These are phyloP conservation scores for Acromyrmex heyeri DNA, from an alignment of 1,140 invertebrate genomes.

Conservation along the genomic window DNA sequence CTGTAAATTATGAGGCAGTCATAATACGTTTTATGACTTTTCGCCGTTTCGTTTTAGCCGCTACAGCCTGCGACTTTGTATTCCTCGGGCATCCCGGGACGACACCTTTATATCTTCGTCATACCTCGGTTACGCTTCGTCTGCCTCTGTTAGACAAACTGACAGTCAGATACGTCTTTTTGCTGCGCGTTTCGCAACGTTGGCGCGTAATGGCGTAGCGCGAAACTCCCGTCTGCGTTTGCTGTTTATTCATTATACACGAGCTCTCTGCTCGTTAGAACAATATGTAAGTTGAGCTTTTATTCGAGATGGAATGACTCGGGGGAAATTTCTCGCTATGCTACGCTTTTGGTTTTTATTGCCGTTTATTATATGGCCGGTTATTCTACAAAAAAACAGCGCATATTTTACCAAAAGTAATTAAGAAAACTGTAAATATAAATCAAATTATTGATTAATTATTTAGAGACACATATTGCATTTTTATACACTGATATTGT, in stretches of 20 bases:
- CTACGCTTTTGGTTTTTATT: constrained; percentile 47
- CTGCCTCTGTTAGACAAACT: constrained; percentile 33
- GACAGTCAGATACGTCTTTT: constrained; percentile 38
- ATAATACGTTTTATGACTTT: constrained; percentile 69
- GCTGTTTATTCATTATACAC: constrained; percentile 58
- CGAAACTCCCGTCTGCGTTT: constrained; percentile 24
- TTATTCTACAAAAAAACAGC: neutral
- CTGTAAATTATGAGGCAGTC: constrained; percentile 67
- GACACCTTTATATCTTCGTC: constrained; percentile 66
- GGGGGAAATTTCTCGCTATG: constrained; percentile 52
- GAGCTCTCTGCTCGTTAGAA: constrained; percentile 55
- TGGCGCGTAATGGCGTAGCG: constrained; percentile 46
- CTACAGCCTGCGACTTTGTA: constrained; percentile 44
- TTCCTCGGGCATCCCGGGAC: constrained; percentile 12
- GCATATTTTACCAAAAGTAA: neutral
- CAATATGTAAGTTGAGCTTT: constrained; percentile 62
- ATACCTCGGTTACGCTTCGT: constrained; percentile 31
- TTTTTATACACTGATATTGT: neutral
- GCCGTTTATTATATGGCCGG: constrained; percentile 30
- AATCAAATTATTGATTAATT: constrained; percentile 22
- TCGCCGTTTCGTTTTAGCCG: constrained; percentile 52
- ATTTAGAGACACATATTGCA: neutral
- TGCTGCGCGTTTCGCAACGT: constrained; percentile 42
- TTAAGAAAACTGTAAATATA: neutral
- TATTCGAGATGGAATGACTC: constrained; percentile 57